Evolutionary conservation across 1,140 invertebrate genomes (phyloP).

Genomic region (Lepidurus arcticus): DNA sequence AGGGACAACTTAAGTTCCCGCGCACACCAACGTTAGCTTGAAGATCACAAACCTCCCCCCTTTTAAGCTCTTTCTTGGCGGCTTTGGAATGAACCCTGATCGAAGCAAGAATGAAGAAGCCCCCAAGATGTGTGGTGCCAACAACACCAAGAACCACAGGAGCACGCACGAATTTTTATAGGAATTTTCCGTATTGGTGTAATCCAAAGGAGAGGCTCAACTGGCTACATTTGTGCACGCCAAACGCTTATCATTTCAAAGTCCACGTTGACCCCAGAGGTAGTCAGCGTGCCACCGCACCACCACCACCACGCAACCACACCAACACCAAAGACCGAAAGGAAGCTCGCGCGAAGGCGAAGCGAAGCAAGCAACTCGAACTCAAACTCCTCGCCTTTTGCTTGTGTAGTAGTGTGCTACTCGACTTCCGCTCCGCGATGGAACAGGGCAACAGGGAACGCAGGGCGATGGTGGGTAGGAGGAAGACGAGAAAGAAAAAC

Average conservation of each 20-base stretch:
- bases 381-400: constrained; percentile 5
- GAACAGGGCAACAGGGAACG: background rate
- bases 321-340: background rate
- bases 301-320: constrained; percentile 13
- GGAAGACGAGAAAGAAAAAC: constrained; percentile 5
- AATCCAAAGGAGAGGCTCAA: background rate
- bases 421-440: constrained; percentile 17
- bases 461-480: constrained; percentile 12
- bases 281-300: constrained; percentile 1
- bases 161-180: too few relatives aligned
- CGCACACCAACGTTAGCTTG: too few relatives aligned
- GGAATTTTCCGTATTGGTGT: background rate
- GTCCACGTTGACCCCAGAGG: background rate
- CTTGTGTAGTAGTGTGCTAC: constrained; percentile 21
- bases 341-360: background rate
- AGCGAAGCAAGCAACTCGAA: background rate
- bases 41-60: too few relatives aligned
- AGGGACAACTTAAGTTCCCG: too few relatives aligned
- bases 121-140: too few relatives aligned
- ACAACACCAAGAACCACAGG: too few relatives aligned
- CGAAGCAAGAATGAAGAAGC: too few relatives aligned
- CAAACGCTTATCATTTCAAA: background rate
- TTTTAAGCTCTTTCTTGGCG: too few relatives aligned
- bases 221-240: background rate
- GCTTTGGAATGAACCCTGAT: too few relatives aligned